These are phyloP conservation scores for Ophthalmolycus amberensis DNA, from an alignment of 2,113 vertebrate genomes.

Conservation along the genomic window DNA sequence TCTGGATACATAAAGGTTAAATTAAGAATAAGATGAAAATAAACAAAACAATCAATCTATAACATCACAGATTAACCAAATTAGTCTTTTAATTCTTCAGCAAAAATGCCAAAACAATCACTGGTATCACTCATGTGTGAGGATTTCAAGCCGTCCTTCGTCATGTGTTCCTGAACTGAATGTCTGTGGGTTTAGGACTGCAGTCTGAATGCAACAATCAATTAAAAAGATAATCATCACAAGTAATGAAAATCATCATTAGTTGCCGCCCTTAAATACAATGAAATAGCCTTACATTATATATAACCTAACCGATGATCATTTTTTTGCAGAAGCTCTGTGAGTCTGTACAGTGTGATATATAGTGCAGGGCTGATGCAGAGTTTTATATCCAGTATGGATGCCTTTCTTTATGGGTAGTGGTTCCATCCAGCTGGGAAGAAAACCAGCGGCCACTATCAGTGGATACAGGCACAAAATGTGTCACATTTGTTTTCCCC, in stretches of 20 bases:
- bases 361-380: background rate
- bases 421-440: background rate
- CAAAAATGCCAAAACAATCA: background rate
- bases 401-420: background rate
- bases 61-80: background rate
- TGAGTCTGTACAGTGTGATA: background rate
- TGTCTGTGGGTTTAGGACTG: background rate
- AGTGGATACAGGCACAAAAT: background rate
- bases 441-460: background rate
- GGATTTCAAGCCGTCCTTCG: background rate
- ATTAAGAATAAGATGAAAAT: too few relatives aligned
- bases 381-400: background rate
- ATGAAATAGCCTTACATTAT: background rate
- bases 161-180: background rate
- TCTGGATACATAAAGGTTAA: too few relatives aligned
- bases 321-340: background rate
- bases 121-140: background rate
- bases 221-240: background rate
- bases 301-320: background rate
- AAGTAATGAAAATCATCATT: background rate
- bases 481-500: background rate
- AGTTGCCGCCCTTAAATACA: background rate
- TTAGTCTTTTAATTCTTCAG: background rate
- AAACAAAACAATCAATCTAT: background rate
- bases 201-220: background rate